Evolutionary conservation across 1,140 invertebrate species (phyloP).

Genomic region (Drosophila rufa): DNA sequence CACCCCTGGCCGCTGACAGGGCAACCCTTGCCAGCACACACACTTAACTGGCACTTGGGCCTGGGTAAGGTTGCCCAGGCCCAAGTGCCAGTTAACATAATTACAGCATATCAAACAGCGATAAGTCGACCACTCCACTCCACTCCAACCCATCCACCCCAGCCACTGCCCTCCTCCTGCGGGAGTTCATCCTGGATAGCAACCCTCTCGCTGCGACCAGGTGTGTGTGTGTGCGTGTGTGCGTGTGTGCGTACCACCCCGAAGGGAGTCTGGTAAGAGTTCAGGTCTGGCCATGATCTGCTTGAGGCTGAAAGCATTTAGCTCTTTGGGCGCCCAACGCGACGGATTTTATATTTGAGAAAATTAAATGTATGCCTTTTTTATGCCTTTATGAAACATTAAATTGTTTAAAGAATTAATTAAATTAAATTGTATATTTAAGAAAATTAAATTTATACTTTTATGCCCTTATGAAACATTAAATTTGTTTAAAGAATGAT

Average conservation of each 20-base stretch:
- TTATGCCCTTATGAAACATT: too few relatives aligned
- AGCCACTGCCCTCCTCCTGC: neutral
- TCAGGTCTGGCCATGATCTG: conserved; percentile 6
- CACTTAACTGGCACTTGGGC: conserved; percentile 71
- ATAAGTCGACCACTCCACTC: conserved; percentile 42
- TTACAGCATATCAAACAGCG: conserved; percentile 77
- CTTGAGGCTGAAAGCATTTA: neutral
- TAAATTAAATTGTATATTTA: neutral
- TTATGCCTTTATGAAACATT: too few relatives aligned
- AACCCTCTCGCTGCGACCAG: conserved; percentile 47
- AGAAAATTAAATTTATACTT: too few relatives aligned
- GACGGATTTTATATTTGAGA: neutral
- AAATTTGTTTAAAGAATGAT: too few relatives aligned
- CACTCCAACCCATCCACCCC: neutral
- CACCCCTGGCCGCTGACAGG: conserved; percentile 1
- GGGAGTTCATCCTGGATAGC: conserved; percentile 16
- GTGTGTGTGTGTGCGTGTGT: neutral
- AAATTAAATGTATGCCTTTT: neutral
- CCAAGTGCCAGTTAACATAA: too few relatives aligned
- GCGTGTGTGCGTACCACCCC: conserved; percentile 9
- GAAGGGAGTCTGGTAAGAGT: neutral
- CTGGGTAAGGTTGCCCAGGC: too few relatives aligned
- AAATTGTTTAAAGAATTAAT: neutral
- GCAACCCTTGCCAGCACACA: conserved; percentile 24
- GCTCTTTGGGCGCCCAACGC: conserved; percentile 13